These are phyloP conservation scores for Adelosebastes latens DNA, from an alignment of 2,797 vertebrate genomes.

Conservation along the genomic window DNA sequence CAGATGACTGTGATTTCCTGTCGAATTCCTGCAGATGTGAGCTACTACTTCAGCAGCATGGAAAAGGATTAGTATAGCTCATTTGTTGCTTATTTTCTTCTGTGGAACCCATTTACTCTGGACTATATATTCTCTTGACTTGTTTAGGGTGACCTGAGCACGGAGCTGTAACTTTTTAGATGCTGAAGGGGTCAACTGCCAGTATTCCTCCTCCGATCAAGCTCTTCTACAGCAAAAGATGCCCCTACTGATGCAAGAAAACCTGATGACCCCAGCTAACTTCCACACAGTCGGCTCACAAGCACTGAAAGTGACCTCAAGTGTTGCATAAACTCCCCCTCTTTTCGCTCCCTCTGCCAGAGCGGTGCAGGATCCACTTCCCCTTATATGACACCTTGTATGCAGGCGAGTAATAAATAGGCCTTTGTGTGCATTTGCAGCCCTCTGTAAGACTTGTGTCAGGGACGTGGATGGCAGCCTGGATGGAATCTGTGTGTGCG, in stretches of 20 bases:
- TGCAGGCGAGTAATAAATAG: slow-evolving; percentile 52
- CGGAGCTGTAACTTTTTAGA: slow-evolving; percentile 1
- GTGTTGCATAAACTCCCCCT: slow-evolving; percentile 48
- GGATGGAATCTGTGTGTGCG: slow-evolving; percentile 35
- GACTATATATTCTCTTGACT: neutral
- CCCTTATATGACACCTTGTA: slow-evolving; percentile 55
- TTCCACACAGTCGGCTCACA: slow-evolving; percentile 9
- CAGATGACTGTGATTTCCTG: slow-evolving; percentile 36
- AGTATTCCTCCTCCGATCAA: slow-evolving; percentile 18
- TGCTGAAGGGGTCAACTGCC: slow-evolving; percentile 17
- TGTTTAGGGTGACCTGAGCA: neutral
- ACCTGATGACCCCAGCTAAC: slow-evolving; percentile 32
- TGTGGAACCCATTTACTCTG: neutral
- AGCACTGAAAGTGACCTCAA: slow-evolving; percentile 45
- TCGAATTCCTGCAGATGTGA: slow-evolving; percentile 24
- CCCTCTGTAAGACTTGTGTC: slow-evolving; percentile 20
- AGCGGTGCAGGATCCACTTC: slow-evolving; percentile 22
- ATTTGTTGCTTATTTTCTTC: neutral
- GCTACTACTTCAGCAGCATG: neutral
- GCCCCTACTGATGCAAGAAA: slow-evolving; percentile 13
- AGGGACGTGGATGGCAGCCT: slow-evolving; percentile 37
- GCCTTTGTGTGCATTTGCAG: slow-evolving; percentile 49
- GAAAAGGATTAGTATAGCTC: neutral
- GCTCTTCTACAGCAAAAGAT: slow-evolving; percentile 12
- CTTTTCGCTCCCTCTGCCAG: neutral